These are phyloP conservation scores for Cherax destructor DNA, from an alignment of 1,140 invertebrate genomes.

Conservation along the genomic window DNA sequence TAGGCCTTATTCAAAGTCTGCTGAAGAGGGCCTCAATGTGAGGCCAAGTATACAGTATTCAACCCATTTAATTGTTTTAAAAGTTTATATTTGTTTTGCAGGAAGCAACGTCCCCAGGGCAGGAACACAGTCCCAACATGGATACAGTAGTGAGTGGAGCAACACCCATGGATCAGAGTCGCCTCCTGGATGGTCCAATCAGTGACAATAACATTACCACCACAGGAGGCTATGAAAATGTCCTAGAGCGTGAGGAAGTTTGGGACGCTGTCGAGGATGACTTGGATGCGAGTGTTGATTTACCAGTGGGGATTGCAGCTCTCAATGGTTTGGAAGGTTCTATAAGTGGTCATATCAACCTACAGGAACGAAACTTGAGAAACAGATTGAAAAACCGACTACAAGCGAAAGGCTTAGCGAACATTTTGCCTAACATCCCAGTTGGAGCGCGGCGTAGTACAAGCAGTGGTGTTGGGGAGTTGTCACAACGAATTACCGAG, in stretches of 20 bases:
- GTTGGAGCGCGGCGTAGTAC: slow-evolving; percentile 60
- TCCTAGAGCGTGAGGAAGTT: slow-evolving; percentile 76
- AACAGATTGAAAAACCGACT: slow-evolving; percentile 66
- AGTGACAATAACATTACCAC: slow-evolving; percentile 79
- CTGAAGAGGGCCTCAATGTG: too few species aligned
- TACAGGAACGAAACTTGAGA: slow-evolving; percentile 67
- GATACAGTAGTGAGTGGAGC: slow-evolving; percentile 76
- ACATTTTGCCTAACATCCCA: slow-evolving; percentile 71
- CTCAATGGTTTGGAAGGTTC: slow-evolving; percentile 71
- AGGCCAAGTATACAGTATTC: too few species aligned
- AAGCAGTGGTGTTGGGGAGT: slow-evolving; percentile 78
- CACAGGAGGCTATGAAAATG: slow-evolving; percentile 74
- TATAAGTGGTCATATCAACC: slow-evolving; percentile 52
- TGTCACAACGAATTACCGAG: slow-evolving; percentile 85
- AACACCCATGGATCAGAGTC: slow-evolving; percentile 74
- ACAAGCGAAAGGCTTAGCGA: slow-evolving; percentile 69
- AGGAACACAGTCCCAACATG: slow-evolving; percentile 79
- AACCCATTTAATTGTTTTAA: neutral
- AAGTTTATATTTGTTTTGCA: slow-evolving; percentile 56
- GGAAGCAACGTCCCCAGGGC: slow-evolving; percentile 81
- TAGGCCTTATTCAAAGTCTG: too few species aligned
- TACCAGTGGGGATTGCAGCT: slow-evolving; percentile 72
- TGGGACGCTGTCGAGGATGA: slow-evolving; percentile 82
- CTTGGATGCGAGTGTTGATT: slow-evolving; percentile 69
- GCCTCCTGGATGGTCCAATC: slow-evolving; percentile 76